Percentiles rank a stretch among this genome's conserved stretches.
Evolutionary conservation across 2,797 vertebrate species (phyloP).

Genomic region (Rhinatrema bivittatum): DNA sequence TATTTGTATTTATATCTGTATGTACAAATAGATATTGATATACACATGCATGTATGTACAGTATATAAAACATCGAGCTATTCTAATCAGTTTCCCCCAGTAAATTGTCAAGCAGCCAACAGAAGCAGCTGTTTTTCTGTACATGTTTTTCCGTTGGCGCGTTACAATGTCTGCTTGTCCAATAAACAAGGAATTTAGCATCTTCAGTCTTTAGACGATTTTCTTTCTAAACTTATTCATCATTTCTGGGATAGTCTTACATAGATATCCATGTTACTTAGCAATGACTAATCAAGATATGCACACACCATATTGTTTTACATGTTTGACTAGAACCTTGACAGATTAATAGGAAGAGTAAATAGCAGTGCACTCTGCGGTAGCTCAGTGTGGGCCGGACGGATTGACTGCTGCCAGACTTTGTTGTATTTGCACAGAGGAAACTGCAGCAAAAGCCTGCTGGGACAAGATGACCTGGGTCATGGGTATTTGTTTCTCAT

Average conservation of each 20-base stretch:
- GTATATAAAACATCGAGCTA: no score
- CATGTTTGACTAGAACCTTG: slow-evolving; percentile 77
- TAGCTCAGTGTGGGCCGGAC: slow-evolving; percentile 59
- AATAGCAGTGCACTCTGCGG: slow-evolving; percentile 68
- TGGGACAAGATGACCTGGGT: slow-evolving; percentile 69
- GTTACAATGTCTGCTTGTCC: no score
- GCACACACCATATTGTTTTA: slow-evolving; percentile 77
- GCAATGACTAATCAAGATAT: slow-evolving; percentile 73
- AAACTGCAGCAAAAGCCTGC: slow-evolving; percentile 66
- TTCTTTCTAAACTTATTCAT: slow-evolving; percentile 23
- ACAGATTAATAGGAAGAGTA: slow-evolving; percentile 92
- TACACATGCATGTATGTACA: no score
- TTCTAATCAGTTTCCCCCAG: no score
- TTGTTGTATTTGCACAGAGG: slow-evolving; percentile 66
- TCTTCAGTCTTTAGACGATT: slow-evolving; percentile 22
- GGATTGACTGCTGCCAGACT: slow-evolving; percentile 59
- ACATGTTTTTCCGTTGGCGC: no score
- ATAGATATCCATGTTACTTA: slow-evolving; percentile 55
- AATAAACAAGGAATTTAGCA: no score
- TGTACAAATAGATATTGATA: no score
- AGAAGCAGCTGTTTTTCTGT: no score
- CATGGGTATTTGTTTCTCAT: slow-evolving; percentile 78
- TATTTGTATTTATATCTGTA: no score
- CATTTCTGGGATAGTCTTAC: slow-evolving; percentile 35
- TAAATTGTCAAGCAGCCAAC: no score